Evolutionary conservation across 2,113 vertebrate genomes (phyloP).

Genomic region (Sakesphorus luctuosus): DNA sequence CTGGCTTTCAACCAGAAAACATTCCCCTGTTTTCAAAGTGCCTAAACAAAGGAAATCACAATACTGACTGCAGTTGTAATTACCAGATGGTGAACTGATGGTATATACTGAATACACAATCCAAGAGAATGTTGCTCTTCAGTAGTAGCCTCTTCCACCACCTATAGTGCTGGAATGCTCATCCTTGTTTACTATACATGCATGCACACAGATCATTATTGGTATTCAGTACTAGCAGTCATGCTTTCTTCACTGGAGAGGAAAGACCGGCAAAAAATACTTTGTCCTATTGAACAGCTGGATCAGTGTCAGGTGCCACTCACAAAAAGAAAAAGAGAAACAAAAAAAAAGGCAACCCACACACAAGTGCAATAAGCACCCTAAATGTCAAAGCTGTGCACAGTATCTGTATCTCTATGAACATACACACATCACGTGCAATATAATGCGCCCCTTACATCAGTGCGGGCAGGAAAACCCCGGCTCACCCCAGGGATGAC

Average conservation of each 20-base stretch:
- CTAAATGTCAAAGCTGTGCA: neutral
- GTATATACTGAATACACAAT: neutral
- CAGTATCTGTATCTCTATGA: neutral
- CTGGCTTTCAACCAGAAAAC: neutral
- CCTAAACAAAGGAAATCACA: neutral
- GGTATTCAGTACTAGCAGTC: neutral
- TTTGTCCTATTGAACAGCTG: neutral
- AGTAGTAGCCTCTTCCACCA: neutral
- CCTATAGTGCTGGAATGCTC: conserved; percentile 1
- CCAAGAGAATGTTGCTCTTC: neutral
- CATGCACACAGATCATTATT: neutral
- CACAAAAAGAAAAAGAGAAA: neutral
- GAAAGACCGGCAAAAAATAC: conserved; percentile 27
- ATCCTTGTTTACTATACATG: conserved; percentile 13
- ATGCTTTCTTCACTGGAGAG: neutral
- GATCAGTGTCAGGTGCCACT: neutral
- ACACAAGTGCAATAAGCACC: neutral
- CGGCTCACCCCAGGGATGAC: neutral
- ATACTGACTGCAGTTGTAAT: neutral
- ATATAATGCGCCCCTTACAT: neutral
- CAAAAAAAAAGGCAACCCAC: neutral
- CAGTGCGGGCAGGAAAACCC: neutral
- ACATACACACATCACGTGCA: neutral
- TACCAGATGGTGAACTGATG: neutral
- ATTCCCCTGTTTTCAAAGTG: neutral